A percentile compares a stretch with the other conserved stretches of the same genome.
phyloP scores from a whole-genome alignment of 2,797 vertebrate genomes.

The Sternotherus odoratus region DNA sequence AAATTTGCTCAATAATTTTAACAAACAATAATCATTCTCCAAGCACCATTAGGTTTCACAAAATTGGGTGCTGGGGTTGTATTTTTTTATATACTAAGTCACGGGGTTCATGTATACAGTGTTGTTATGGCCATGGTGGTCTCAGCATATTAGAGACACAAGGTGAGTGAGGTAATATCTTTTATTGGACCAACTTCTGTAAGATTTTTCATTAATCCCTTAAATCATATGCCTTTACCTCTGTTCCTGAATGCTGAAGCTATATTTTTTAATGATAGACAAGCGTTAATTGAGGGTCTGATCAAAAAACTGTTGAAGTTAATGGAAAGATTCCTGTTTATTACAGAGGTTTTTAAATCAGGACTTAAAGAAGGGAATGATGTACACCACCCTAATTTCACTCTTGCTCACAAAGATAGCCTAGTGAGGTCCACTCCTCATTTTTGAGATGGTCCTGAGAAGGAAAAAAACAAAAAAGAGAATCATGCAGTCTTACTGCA shows the following conservation, averaged over 20 bases:
- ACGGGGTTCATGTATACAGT: background rate
- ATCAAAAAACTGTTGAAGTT: background rate
- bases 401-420: background rate
- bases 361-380: background rate
- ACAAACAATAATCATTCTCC: background rate
- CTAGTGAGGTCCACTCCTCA: background rate
- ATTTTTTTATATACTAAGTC: background rate
- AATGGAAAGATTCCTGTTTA: background rate
- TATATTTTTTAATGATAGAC: background rate
- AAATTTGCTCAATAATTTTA: background rate
- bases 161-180: too few relatives aligned
- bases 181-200: background rate
- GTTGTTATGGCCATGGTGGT: background rate
- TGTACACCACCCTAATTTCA: background rate
- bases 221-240: background rate
- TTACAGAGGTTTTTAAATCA: background rate
- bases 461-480: rapidly evolving
- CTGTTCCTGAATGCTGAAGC: background rate
- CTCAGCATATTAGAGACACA: too few relatives aligned
- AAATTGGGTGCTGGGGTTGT: background rate
- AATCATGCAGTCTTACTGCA: background rate
- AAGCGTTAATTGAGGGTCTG: background rate
- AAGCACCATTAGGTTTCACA: rapidly evolving
- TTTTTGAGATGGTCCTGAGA: background rate
- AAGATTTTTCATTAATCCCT: background rate